Evolutionary conservation across 2,113 vertebrate species (phyloP).

Genomic region (Nothocercus julius): DNA sequence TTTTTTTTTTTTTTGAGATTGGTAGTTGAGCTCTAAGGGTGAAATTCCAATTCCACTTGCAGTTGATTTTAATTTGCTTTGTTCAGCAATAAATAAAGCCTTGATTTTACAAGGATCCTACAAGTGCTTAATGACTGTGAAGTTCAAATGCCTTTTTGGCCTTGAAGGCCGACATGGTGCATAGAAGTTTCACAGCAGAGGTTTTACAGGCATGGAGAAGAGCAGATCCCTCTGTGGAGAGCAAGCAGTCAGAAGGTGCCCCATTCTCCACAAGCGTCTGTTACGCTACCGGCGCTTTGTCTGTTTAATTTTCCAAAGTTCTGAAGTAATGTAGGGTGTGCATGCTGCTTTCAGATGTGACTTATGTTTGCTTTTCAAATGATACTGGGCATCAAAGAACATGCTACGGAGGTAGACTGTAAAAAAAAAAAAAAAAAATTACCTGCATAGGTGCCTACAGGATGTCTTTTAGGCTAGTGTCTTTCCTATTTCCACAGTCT

Average conservation of each 20-base stretch:
- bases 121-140: slow-evolving; percentile 36
- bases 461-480: background rate
- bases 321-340: background rate
- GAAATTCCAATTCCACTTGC: background rate
- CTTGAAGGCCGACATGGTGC: background rate
- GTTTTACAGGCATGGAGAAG: background rate
- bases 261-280: background rate
- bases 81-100: slow-evolving; percentile 51
- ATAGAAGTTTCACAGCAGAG: background rate
- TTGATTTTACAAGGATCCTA: slow-evolving; percentile 46
- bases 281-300: background rate
- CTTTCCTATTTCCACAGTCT: background rate
- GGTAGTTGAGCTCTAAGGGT: background rate
- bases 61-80: slow-evolving; percentile 45
- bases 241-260: background rate
- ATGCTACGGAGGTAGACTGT: background rate
- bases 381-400: background rate
- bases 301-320: background rate
- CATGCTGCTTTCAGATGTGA: background rate
- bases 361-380: background rate
- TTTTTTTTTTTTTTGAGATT: background rate
- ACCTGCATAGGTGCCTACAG: background rate
- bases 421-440: background rate
- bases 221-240: background rate
- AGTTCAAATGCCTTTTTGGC: slow-evolving; percentile 53